phyloP scores from a whole-genome alignment of 2,888 invertebrate genomes.

The Subacronicta megacephala region DNA sequence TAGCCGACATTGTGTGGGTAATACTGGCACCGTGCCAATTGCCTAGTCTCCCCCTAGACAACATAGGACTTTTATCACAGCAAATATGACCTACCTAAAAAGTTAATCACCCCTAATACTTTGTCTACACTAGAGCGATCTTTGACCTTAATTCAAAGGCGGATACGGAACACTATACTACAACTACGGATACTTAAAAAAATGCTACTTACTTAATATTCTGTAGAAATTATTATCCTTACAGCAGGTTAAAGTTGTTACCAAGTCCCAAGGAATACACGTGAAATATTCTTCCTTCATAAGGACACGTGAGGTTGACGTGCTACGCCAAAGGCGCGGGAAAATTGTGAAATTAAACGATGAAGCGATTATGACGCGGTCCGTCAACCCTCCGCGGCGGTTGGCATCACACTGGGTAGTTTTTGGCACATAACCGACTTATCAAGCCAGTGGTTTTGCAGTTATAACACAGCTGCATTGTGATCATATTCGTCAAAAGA shows the following conservation, averaged over 20 bases:
- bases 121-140: not conserved
- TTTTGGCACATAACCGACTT: constrained; percentile 78
- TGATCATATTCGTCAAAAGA: constrained; percentile 57
- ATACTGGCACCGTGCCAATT: constrained; percentile 44
- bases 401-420: constrained; percentile 79
- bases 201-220: constrained; percentile 76
- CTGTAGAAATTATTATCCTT: constrained; percentile 84
- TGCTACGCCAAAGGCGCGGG: constrained; percentile 67
- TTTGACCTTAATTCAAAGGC: not conserved
- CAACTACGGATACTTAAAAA: constrained; percentile 33
- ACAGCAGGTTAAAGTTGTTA: constrained; percentile 70
- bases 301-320: constrained; percentile 73
- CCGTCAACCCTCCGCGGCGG: constrained; percentile 72
- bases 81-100: constrained; percentile 22
- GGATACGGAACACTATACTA: no score
- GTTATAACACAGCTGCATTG: constrained; percentile 55
- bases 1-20: constrained; percentile 28
- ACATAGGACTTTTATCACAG: constrained; percentile 12
- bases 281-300: constrained; percentile 79
- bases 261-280: constrained; percentile 70
- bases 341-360: constrained; percentile 51
- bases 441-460: constrained; percentile 64
- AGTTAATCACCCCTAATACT: no score
- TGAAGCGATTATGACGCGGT: constrained; percentile 41
- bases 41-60: constrained; percentile 30